Percentiles rank a stretch among this genome's conserved stretches.
phyloP scores from a whole-genome alignment of 2,888 invertebrate species.

The Gandaritis pyraliata region DNA sequence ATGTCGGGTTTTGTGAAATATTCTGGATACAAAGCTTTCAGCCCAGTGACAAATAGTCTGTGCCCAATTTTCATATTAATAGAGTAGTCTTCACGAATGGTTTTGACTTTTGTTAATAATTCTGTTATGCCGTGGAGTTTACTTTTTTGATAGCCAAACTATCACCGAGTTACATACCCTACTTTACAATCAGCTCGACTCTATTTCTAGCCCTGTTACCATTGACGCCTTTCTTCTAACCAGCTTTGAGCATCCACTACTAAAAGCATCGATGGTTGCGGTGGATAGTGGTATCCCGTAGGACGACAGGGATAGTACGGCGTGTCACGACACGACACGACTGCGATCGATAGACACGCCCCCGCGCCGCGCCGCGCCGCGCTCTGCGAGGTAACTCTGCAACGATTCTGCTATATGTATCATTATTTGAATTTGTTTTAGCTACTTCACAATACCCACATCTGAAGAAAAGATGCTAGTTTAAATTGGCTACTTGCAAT shows the following conservation, averaged over 20 bases:
- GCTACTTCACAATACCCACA: too few species aligned
- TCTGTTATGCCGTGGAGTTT: too few species aligned
- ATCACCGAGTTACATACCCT: not conserved
- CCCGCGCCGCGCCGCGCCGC: slow-evolving; percentile 41
- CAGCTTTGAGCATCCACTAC: not conserved
- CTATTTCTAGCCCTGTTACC: not conserved
- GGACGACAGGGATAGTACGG: slow-evolving; percentile 52
- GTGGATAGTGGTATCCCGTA: slow-evolving; percentile 31
- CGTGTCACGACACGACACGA: slow-evolving; percentile 56
- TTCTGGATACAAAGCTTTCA: slow-evolving; percentile 29
- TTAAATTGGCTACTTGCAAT: too few species aligned
- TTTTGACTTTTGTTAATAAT: slow-evolving; percentile 7
- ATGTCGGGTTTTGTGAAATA: slow-evolving; percentile 27
- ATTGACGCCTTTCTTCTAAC: slow-evolving; percentile 2
- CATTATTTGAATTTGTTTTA: slow-evolving; percentile 1
- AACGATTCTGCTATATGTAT: slow-evolving; percentile 12
- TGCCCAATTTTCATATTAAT: slow-evolving; percentile 19
- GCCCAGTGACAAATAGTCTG: slow-evolving; percentile 24
- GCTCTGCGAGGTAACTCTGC: slow-evolving; percentile 43
- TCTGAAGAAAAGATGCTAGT: too few species aligned
- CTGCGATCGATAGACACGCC: slow-evolving; percentile 53
- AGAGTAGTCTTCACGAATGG: slow-evolving; percentile 5
- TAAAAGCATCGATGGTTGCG: slow-evolving; percentile 19
- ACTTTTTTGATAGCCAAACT: too few species aligned
- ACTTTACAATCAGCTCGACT: not conserved